A percentile compares a stretch with the other conserved stretches of the same genome.
Conservation (phyloP, 2,113 vertebrate species). For the Neopipo cinnamomea region DNA sequence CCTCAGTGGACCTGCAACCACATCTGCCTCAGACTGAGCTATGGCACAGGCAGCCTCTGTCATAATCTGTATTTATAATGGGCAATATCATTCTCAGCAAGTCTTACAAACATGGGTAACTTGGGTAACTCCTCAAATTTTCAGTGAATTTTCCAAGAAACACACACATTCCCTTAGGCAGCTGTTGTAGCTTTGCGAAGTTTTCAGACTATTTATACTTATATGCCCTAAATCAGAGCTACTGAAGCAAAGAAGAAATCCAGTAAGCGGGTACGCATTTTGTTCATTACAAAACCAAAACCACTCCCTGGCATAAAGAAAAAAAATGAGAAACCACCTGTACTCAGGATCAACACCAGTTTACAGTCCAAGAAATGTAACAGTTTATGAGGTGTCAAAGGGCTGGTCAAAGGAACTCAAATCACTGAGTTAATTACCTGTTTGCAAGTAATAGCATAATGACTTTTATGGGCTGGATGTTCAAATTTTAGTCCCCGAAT, state of each 20-base stretch:
- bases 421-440: not conserved
- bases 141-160: not conserved
- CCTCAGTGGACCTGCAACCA: not conserved
- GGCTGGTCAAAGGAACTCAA: not conserved
- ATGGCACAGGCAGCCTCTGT: accelerated
- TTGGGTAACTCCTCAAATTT: not conserved
- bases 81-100: not conserved
- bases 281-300: not conserved
- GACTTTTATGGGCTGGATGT: not conserved
- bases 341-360: not conserved
- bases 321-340: not conserved
- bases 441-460: not conserved
- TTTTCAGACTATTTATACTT: not conserved
- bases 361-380: not conserved
- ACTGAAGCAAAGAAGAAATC: not conserved
- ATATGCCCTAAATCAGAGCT: not conserved
- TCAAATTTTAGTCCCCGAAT: not conserved
- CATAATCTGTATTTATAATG: accelerated
- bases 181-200: not conserved
- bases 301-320: not conserved
- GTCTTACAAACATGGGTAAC: accelerated
- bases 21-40: not conserved
- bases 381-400: not conserved
- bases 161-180: not conserved
- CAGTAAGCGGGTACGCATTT: not conserved